Conservation (phyloP, 2,888 invertebrate species). For the Heliconius ismenius region DNA sequence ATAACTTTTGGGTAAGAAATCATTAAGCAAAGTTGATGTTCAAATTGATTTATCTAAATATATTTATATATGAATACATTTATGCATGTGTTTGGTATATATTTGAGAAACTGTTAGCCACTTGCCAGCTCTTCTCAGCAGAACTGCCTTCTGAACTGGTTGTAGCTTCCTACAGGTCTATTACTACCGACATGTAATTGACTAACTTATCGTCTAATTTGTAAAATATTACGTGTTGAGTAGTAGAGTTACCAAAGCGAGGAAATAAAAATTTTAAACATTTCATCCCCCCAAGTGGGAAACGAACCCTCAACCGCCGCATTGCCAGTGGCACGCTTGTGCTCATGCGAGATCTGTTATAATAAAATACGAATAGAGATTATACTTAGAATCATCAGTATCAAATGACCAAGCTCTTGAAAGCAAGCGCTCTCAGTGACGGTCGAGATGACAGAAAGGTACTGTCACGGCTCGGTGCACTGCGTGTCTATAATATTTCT, state of each 20-base stretch:
- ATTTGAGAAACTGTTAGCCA: too few relatives aligned
- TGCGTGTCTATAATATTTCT: neutral
- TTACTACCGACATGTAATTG: too few relatives aligned
- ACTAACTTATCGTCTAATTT: too few relatives aligned
- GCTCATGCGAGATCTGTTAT: neutral
- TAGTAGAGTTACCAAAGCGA: neutral
- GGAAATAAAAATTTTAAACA: neutral
- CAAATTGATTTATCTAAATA: too few relatives aligned
- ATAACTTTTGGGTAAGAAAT: neutral
- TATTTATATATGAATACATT: too few relatives aligned
- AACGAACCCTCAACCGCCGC: neutral
- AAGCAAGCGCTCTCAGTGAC: constrained; percentile 16
- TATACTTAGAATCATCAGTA: constrained; percentile 1
- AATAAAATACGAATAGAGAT: neutral
- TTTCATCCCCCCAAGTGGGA: neutral
- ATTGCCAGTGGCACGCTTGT: neutral
- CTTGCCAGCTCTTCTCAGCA: too few relatives aligned
- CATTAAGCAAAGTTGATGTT: too few relatives aligned
- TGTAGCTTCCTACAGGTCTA: too few relatives aligned
- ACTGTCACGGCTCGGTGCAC: constrained; percentile 8
- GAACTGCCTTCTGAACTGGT: too few relatives aligned
- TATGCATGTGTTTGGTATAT: too few relatives aligned
- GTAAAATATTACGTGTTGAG: too few relatives aligned
- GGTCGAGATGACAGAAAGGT: constrained; percentile 21
- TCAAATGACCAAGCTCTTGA: constrained; percentile 21